These are phyloP conservation scores for Clepsis dumicolana DNA, from an alignment of 2,888 invertebrate genomes.

Conservation along the genomic window DNA sequence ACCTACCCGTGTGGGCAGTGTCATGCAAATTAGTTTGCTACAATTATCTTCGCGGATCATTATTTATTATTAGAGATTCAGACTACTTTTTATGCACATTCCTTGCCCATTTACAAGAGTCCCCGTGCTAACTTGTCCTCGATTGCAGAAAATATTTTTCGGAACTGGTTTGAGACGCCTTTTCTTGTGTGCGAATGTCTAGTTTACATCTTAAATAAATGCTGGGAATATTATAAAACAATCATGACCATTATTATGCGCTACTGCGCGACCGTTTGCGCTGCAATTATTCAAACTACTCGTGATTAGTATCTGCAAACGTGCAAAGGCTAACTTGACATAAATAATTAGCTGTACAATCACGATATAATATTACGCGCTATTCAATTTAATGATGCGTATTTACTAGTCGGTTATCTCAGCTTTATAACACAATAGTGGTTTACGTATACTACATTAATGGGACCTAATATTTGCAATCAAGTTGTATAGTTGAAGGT, in stretches of 20 bases:
- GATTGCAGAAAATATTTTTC: neutral
- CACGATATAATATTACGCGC: constrained; percentile 13
- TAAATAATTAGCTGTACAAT: constrained; percentile 25
- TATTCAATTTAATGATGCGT: constrained; percentile 38
- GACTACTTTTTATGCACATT: constrained; percentile 29
- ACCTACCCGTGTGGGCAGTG: constrained; percentile 60
- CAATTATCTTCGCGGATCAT: constrained; percentile 48
- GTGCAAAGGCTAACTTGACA: constrained; percentile 37
- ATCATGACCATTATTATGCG: neutral
- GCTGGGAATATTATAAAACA: neutral
- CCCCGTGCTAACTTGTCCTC: neutral
- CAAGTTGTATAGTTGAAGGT: constrained; percentile 40
- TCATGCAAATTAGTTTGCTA: constrained; percentile 68
- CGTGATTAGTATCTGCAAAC: constrained; percentile 37
- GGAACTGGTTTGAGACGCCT: constrained; percentile 4
- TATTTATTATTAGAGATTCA: constrained; percentile 24
- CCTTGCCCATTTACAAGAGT: constrained; percentile 18
- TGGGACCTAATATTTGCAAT: constrained; percentile 43
- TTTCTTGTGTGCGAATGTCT: neutral
- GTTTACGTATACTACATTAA: constrained; percentile 35
- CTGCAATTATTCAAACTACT: constrained; percentile 40
- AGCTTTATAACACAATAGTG: constrained; percentile 35
- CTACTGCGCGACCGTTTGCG: constrained; percentile 29
- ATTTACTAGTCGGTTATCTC: constrained; percentile 37
- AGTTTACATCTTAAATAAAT: neutral